Evolutionary conservation across 2,888 invertebrate species (phyloP), one percentile per base, ranked within the genome.

Genomic region (Caenorhabditis drosophilae): DNA sequence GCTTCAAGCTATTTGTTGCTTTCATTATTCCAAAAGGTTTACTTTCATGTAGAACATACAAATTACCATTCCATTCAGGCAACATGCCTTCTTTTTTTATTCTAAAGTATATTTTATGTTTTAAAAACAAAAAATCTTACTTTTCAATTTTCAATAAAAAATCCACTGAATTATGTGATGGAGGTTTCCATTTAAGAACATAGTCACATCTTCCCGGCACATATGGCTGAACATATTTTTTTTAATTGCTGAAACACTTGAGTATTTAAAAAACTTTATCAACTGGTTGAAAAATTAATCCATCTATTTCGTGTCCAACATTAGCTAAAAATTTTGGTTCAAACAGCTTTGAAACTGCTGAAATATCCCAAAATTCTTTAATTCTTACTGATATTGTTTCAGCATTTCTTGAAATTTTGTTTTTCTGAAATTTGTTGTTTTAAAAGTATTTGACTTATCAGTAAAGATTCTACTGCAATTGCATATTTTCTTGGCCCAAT

Each of bases 141-240:
- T 86, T 89, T 1, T 88, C 88, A 53, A 98, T 91, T 85, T 91
- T 90, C 60, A 98, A 86, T 79, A 89, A 89, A 84, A 99, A 99
- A 86, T 99, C 98, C 0, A 99, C 90, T 4, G 96, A 95, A 86
- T 98, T 98, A 86, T 93, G 88, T 59, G 90, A 88, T 2, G 90
- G 87, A 16, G 98, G 97, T 84, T 99, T 99, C 98, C 98, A 99
- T 85, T 99, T 99, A 16, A 99, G 87, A 1, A 96, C 92, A 42
- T 90, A 89, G 34, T 88, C 87, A 79, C 92, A 93, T 6, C 89
- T 87, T 0, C 98, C 98, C 7, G 91, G 86, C 15, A 87, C 87
- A 83, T 98, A 98, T 0, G 90, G 89, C 90, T 92, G 84, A 55
- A 87, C 53, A 11, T 9, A 18, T 16, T 18, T 22, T 25, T n/a